These are phyloP conservation scores for Mormyrus iriodes DNA, from an alignment of 2,113 vertebrate genomes.

Conservation along the genomic window DNA sequence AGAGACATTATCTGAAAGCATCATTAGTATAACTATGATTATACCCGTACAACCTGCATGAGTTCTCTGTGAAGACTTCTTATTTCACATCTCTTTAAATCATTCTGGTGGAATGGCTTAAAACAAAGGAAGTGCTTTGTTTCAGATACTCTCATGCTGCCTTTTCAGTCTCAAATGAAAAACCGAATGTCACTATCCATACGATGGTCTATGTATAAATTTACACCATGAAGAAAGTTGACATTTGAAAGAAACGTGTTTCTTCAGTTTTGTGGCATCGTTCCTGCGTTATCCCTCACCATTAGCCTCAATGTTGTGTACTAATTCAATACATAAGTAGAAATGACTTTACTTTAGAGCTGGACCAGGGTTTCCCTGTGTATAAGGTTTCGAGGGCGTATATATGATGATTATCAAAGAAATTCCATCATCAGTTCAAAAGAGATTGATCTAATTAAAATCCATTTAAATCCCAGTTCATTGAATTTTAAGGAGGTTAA, in stretches of 20 bases:
- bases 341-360: neutral
- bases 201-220: neutral
- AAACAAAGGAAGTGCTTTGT: neutral
- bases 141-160: neutral
- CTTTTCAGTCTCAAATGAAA: neutral
- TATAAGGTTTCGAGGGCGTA: neutral
- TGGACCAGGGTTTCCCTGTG: neutral
- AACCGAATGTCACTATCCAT: neutral
- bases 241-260: neutral
- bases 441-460: neutral
- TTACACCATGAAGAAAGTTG: neutral
- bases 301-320: neutral
- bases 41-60: neutral
- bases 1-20: neutral
- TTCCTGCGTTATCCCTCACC: neutral
- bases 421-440: neutral
- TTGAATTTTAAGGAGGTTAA: neutral
- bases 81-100: neutral
- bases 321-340: neutral
- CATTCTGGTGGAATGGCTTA: neutral
- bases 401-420: neutral
- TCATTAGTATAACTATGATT: neutral
- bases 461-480: neutral
- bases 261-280: neutral
- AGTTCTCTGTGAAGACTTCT: neutral